These are phyloP conservation scores for Cotesia glomerata DNA, from an alignment of 1,140 invertebrate genomes.

Conservation along the genomic window DNA sequence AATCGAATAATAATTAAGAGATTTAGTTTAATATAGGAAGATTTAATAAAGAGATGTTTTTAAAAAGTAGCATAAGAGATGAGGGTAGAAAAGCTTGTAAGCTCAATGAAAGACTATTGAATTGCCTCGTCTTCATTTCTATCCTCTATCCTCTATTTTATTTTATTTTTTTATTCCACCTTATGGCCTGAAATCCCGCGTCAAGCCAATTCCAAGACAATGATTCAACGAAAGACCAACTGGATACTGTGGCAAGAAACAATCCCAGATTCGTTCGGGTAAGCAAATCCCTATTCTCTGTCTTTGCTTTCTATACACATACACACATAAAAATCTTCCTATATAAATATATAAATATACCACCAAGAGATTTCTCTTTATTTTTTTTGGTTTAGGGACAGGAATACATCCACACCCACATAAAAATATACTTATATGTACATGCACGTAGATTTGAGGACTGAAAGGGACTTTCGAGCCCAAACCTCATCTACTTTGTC, in stretches of 20 bases:
- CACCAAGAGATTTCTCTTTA: too few species aligned
- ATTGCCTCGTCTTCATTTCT: not conserved
- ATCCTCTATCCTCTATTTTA: not conserved
- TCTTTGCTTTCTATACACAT: not conserved
- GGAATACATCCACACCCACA: too few species aligned
- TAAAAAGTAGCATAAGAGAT: too few species aligned
- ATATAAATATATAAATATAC: not conserved
- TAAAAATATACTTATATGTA: too few species aligned
- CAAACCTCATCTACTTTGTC: too few species aligned
- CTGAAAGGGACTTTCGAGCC: too few species aligned
- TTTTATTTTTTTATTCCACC: not conserved
- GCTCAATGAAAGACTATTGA: constrained; percentile 5
- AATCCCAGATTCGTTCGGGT: constrained; percentile 18
- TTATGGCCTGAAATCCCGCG: constrained; percentile 11
- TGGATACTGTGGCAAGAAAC: constrained; percentile 22
- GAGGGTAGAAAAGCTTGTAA: not conserved
- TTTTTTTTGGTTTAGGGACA: too few species aligned
- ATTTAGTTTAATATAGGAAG: too few species aligned
- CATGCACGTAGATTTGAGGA: too few species aligned
- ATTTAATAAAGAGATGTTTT: too few species aligned
- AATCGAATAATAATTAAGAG: too few species aligned
- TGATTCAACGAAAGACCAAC: constrained; percentile 28
- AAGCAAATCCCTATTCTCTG: constrained; percentile 22
- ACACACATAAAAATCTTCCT: constrained; percentile 6
- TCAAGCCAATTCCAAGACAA: constrained; percentile 33